Conservation (phyloP, 2,113 vertebrate species). For the Gallinago media region DNA sequence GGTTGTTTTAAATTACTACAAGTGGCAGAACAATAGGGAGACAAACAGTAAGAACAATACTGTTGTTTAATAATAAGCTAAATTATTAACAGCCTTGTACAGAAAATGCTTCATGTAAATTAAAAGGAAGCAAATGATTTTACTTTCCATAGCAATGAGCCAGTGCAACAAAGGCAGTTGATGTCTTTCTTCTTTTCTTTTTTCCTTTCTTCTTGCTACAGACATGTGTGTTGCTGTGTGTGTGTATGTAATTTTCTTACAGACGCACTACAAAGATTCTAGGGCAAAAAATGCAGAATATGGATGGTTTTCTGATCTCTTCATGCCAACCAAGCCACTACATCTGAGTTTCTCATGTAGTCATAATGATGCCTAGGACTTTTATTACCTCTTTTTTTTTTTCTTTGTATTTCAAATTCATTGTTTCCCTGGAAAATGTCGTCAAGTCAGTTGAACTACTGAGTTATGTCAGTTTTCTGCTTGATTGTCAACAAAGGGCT, state of each 20-base stretch:
- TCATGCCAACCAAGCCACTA: background rate
- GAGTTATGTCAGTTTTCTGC: background rate
- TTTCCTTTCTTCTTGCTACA: background rate
- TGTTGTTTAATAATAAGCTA: constrained; percentile 13
- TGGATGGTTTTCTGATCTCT: background rate
- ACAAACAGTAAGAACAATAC: constrained; percentile 42
- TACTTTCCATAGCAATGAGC: background rate
- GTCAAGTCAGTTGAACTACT: background rate
- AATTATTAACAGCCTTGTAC: constrained; percentile 41
- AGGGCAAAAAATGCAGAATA: background rate
- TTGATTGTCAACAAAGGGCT: background rate
- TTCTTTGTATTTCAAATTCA: background rate
- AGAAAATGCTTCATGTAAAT: constrained; percentile 10
- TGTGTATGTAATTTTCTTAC: background rate
- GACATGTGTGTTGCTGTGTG: background rate
- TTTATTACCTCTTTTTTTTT: background rate
- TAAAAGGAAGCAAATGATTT: background rate
- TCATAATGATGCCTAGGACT: background rate
- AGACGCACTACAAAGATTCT: background rate
- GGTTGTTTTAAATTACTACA: constrained; percentile 19
- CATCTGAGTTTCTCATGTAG: background rate
- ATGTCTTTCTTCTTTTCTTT: background rate
- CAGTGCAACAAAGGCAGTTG: background rate
- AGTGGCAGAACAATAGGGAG: constrained; percentile 39
- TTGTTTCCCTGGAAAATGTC: background rate